Evolutionary conservation across 2,797 vertebrate genomes (phyloP), one percentile per base, ranked within the genome.

Genomic region (Argyrosomus regius): DNA sequence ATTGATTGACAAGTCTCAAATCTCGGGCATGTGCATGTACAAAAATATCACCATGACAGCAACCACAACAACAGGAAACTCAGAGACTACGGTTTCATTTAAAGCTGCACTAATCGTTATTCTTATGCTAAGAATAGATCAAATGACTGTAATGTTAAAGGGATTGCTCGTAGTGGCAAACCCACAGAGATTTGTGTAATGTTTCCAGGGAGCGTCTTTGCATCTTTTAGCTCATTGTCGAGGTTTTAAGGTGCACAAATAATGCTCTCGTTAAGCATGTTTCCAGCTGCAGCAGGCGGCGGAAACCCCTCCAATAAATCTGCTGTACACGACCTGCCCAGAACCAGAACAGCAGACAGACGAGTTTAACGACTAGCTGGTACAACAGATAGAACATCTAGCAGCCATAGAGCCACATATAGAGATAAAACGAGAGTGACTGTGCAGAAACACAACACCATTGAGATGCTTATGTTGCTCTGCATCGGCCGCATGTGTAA

Each of bases 101-200:
- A 61, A 57, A 83, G 52, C 49, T 20, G 20, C 48, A 70, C 28
- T 13, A 28, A 70, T 81, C 28, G 28, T 52, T 50, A 22, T 63
- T 64, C 31, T 26, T 1, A 12, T 5, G 41, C 4, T 31, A 20
- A 54, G 67, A 72, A 69, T 24, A 70, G 20, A 73, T 65, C 20
- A 45, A 12, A 39, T 22, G 22, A 68, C 17, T 39, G 10, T 45
- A 10, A 79, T 26, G 54, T 54, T 28, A 69, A 50, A 62, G 22
- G 16, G 16, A 16, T 3, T 1, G 0, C 9, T 31, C 3, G 24
- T 11, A 53, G 50, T 10, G 5, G 62, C 49, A 20, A 72, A 71
- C 28, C 17, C 48, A 16, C 48, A 48, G 50, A 13, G 41, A 61
- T 41, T 35, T 8, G 24, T 0, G 54, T 0, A 43, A 46, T 18